Percentiles rank a stretch among this genome's conserved stretches.
Conservation (phyloP, 2,797 vertebrate species). For the Cyclopterus lumpus region DNA sequence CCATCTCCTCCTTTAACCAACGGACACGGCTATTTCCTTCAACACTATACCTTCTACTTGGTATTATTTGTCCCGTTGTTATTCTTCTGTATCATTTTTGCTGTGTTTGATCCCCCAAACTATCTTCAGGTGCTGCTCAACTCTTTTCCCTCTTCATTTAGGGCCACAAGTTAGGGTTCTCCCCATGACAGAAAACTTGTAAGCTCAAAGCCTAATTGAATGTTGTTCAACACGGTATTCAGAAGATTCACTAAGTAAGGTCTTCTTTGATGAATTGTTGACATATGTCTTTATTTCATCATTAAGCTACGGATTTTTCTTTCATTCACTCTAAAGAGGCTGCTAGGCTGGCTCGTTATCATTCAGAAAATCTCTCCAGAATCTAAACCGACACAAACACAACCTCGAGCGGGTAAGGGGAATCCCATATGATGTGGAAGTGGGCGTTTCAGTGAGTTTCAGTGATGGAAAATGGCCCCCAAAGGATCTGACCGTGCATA, state of each 20-base stretch:
- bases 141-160: conserved; percentile 14
- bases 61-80: background rate
- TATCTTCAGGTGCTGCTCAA: conserved; percentile 1
- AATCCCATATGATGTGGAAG: conserved; percentile 6
- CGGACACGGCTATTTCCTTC: conserved; percentile 9
- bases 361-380: background rate
- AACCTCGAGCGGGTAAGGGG: background rate
- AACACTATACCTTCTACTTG: background rate
- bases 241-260: background rate
- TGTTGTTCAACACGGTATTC: background rate
- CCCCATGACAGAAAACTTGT: background rate
- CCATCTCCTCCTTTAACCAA: conserved; percentile 4
- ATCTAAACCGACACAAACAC: background rate
- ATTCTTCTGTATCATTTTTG: background rate
- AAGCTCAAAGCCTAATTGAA: background rate
- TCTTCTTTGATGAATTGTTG: background rate
- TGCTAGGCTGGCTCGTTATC: background rate
- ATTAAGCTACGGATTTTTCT: background rate
- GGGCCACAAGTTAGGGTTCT: background rate
- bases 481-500: conserved; percentile 26
- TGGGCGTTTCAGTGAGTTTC: background rate
- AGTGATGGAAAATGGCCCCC: conserved; percentile 17
- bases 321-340: background rate
- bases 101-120: background rate
- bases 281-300: background rate